Evolutionary conservation across 2,797 vertebrate genomes (phyloP), one percentile per base, ranked within the genome.

Genomic region (Yasuhikotakia modesta): DNA sequence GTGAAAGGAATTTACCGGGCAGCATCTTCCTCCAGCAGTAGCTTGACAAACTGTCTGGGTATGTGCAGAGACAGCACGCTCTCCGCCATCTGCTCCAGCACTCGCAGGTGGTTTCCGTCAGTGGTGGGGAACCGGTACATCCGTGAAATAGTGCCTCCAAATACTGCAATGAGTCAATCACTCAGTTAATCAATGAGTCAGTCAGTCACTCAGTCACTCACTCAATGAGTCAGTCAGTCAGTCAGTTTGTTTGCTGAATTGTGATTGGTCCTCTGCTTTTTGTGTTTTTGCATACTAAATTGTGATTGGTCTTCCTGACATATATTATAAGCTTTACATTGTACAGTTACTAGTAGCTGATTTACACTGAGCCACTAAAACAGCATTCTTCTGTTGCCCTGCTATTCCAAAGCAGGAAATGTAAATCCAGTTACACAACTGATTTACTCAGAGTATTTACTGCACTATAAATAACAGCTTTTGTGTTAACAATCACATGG

Each of bases 51-150:
- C 89, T 98, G 97, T 70, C 98, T 94, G 21, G 98, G 98, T 70
- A 99, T 92, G 7, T 98, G 95, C 71, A 99, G 89, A 0, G 97
- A 99, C 3, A 99, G 94, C 27, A 92, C 75, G 0, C 96, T 99
- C 89, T 99, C 98, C 0, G 96, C 96, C 98, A 99, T 99, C 91
- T 99, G 97, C 91, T 99, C 98, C 90, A 99, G 88, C 85, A 98
- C 95, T 52, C 97, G 93, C 67, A 99, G 89, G 88, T 99, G 97
- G 91, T 98, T 98, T 48, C 98, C 98, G 0, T 99, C 97, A 0
- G 96, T 99, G 70, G 96, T 99, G 75, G 98, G 96, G 80, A 99
- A 96, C 5, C 98, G 96, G 86, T 99, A 99, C 88, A 95, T 98
- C 78, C 97, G 92, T 16, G 96, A 98, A 94, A 99, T 97, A 85